Evolutionary conservation across 1,140 invertebrate genomes (phyloP), one percentile per base, ranked within the genome.

Genomic region (Drosophila chauvacae): DNA sequence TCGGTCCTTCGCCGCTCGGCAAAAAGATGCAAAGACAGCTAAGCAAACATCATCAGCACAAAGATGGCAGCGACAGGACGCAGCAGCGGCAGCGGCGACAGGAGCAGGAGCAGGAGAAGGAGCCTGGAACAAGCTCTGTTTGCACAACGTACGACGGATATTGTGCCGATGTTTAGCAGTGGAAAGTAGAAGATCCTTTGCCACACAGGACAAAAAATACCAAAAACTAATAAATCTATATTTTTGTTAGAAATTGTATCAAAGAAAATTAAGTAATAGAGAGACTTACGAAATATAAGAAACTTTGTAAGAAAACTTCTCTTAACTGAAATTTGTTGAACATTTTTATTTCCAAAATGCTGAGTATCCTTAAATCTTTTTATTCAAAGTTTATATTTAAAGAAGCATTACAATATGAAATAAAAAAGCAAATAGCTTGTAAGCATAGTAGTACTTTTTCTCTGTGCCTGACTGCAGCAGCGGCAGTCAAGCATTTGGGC

Each of bases 21-120:
- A 79, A 87, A 87, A 88, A 88, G 80, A 91, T 91, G 83, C 83
- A 91, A 91, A 91, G 87, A 91, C 87, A 91, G 87, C 87, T 91
- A 91, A 91, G 88, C 87, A 91, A 91, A 91, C 87, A 91, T 84
- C 83, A 91, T 87, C 88, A 82, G 84, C 80, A 87, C 80, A 83
- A 91, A 87, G 87, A 91, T 87, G 88, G 82, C 88, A 61, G 64
- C 68, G 56, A 65, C 68, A 69, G 73, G 59, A 65, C 75, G 61
- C 69, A 75, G 60, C 44, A 62, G 48, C 50, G 44, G 33, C 20
- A 63, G 33, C 37, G 64, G n/a, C 20, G 53, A 57, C 48, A 33
- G 45, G 42, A 59, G 55, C 28, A 61, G 33, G 10, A 68, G 62
- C 57, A 56, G 26, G 20, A 70, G 16, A 18, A 59, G 64, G 48